phyloP scores from a whole-genome alignment of 2,888 invertebrate genomes.

The Oligia latruncula region DNA sequence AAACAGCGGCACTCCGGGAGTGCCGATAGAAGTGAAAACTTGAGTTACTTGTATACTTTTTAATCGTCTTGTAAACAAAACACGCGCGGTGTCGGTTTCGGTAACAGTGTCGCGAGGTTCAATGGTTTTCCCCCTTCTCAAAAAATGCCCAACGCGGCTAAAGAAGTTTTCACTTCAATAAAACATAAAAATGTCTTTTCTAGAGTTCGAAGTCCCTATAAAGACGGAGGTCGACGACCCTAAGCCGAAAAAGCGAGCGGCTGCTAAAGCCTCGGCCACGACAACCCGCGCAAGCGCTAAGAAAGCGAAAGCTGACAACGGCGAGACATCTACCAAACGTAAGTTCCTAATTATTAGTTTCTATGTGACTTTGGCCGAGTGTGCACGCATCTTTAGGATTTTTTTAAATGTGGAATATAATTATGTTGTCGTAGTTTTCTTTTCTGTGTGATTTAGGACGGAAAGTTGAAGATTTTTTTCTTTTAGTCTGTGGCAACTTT shows the following conservation, averaged over 20 bases:
- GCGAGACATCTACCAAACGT: constrained; percentile 82
- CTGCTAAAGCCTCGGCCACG: constrained; percentile 70
- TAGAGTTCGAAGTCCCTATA: constrained; percentile 82
- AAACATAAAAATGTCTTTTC: constrained; percentile 31
- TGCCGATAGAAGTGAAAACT: too few species aligned
- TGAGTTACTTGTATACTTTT: too few species aligned
- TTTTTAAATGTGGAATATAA: neutral
- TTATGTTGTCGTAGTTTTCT: neutral
- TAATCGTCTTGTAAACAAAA: too few species aligned
- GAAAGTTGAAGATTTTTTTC: neutral
- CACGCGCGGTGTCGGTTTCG: too few species aligned
- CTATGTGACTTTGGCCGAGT: constrained; percentile 70
- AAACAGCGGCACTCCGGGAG: too few species aligned
- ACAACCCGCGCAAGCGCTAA: constrained; percentile 76
- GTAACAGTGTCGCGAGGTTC: too few species aligned
- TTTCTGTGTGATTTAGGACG: constrained; percentile 16
- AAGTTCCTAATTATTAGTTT: constrained; percentile 76
- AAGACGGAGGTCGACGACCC: constrained; percentile 79
- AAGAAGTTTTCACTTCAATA: neutral
- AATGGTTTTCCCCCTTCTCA: too few species aligned
- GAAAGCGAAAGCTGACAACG: constrained; percentile 75
- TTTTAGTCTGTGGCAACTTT: neutral
- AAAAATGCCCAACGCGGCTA: too few species aligned
- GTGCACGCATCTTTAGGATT: constrained; percentile 65
- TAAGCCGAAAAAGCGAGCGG: constrained; percentile 79